These are phyloP conservation scores for Lottia scabra DNA, from an alignment of 2,888 invertebrate genomes.

Conservation along the genomic window DNA sequence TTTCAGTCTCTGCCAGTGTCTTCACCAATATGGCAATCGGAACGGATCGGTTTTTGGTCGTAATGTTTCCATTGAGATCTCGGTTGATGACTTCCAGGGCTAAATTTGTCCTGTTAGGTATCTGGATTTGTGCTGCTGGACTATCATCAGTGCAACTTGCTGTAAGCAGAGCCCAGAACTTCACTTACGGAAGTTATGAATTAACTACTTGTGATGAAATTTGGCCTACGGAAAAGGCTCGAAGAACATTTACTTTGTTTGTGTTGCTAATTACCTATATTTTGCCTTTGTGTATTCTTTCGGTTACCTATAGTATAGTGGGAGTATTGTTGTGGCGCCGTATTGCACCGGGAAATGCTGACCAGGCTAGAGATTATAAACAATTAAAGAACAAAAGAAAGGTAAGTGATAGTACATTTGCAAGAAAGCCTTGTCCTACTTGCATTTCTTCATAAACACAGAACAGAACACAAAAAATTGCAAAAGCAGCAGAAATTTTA, in stretches of 20 bases:
- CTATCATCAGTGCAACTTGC: constrained; percentile 69
- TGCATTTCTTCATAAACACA: too few relatives aligned
- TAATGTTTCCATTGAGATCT: constrained; percentile 64
- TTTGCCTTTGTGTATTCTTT: constrained; percentile 70
- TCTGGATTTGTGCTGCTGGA: constrained; percentile 69
- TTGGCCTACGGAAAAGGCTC: constrained; percentile 36
- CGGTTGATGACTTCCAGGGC: constrained; percentile 68
- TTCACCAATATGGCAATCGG: constrained; percentile 72
- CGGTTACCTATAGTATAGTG: constrained; percentile 70
- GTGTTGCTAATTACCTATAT: constrained; percentile 64
- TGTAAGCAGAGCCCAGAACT: constrained; percentile 45
- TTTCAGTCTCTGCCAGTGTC: constrained; percentile 70
- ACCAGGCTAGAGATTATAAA: constrained; percentile 68
- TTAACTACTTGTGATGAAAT: constrained; percentile 47
- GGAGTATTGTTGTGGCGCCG: constrained; percentile 70
- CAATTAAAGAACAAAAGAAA: constrained; percentile 70
- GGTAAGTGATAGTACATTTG: constrained; percentile 50
- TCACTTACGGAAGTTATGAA: constrained; percentile 24
- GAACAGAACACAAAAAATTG: too few relatives aligned
- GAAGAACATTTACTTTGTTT: constrained; percentile 57
- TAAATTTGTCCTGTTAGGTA: constrained; percentile 66
- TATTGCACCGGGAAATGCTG: constrained; percentile 71
- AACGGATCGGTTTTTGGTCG: constrained; percentile 69
- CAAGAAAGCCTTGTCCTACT: too few relatives aligned
- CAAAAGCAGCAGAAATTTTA: too few relatives aligned